phyloP scores from a whole-genome alignment of 2,888 invertebrate genomes.

The Bellardia pandia region DNA sequence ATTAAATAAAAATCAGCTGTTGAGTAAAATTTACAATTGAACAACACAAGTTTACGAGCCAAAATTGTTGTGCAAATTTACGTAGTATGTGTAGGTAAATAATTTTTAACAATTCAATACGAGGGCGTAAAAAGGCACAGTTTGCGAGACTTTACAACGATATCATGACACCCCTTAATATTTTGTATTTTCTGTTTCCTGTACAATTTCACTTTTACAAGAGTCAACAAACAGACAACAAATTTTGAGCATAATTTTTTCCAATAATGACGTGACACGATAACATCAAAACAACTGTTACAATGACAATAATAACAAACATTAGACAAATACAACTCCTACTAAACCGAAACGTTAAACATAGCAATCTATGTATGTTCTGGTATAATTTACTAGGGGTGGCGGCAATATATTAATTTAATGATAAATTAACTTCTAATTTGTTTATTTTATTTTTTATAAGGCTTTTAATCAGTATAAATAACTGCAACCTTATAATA shows the following conservation, averaged over 20 bases:
- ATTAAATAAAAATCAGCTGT: too few relatives aligned
- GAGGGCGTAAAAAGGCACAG: too few relatives aligned
- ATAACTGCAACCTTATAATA: background rate
- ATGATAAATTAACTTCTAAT: constrained; percentile 67
- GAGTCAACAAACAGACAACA: background rate
- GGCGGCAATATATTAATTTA: constrained; percentile 62
- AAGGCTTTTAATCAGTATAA: constrained; percentile 27
- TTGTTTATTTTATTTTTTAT: constrained; percentile 55
- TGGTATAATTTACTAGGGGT: constrained; percentile 22
- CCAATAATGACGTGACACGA: constrained; percentile 63
- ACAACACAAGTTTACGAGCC: too few relatives aligned
- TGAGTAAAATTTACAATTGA: too few relatives aligned
- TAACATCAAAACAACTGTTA: constrained; percentile 69
- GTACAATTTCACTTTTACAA: background rate
- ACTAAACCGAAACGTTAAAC: constrained; percentile 5
- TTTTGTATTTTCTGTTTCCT: too few relatives aligned
- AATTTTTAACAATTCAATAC: too few relatives aligned
- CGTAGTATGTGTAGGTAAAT: too few relatives aligned
- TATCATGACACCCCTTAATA: too few relatives aligned
- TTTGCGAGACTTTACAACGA: too few relatives aligned
- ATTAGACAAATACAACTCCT: constrained; percentile 13
- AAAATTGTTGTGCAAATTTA: too few relatives aligned
- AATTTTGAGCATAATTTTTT: constrained; percentile 3
- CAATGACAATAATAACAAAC: constrained; percentile 56
- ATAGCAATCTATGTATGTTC: background rate